These are phyloP conservation scores for Rhabdomys dilectus DNA, from an alignment of 2,113 vertebrate species.

Conservation along the genomic window DNA sequence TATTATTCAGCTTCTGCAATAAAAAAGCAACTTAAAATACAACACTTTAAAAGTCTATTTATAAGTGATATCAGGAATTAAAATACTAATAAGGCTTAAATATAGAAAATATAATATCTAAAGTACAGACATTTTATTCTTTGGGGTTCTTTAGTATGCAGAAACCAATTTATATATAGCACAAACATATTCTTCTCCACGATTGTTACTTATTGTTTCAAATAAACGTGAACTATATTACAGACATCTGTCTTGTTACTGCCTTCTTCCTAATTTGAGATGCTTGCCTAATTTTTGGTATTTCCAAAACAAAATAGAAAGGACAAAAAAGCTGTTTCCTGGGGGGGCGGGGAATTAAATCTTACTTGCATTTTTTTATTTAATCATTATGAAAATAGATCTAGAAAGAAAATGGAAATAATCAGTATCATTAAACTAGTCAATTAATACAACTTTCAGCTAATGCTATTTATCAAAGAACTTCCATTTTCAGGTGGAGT, in stretches of 20 bases:
- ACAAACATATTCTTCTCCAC: conserved; percentile 49
- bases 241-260: conserved; percentile 49
- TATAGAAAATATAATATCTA: conserved; percentile 31
- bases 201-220: not conserved
- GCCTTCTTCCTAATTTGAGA: conserved; percentile 47
- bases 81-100: conserved; percentile 67
- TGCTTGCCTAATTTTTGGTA: conserved; percentile 28
- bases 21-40: not conserved
- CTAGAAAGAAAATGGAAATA: not conserved
- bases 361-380: not conserved
- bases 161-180: conserved; percentile 27
- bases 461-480: not conserved
- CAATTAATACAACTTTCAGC: conserved; percentile 29
- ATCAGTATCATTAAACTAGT: not conserved
- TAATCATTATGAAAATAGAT: conserved; percentile 28
- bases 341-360: too few species aligned
- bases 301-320: conserved; percentile 5
- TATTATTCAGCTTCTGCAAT: not conserved
- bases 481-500: not conserved
- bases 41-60: conserved; percentile 13
- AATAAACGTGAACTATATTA: conserved; percentile 60
- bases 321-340: not conserved
- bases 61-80: conserved; percentile 46
- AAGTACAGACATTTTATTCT: conserved; percentile 13
- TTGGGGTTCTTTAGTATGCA: conserved; percentile 20